phyloP scores from a whole-genome alignment of 2,797 vertebrate species.

The Alectoris magna region DNA sequence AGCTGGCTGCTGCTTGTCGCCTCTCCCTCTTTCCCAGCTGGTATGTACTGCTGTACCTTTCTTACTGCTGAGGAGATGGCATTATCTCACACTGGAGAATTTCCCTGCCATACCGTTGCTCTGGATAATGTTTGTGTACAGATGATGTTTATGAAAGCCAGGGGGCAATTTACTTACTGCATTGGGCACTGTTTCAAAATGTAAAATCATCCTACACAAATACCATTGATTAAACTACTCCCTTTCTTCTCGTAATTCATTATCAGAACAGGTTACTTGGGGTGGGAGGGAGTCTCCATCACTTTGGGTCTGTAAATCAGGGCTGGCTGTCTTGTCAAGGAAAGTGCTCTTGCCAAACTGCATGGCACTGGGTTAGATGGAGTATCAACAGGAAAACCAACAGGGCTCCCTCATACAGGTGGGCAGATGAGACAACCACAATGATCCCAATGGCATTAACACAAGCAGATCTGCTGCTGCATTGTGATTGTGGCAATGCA shows the following conservation, averaged over 20 bases:
- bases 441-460: background rate
- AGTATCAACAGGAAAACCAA: background rate
- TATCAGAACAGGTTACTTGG: conserved; percentile 1
- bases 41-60: conserved; percentile 57
- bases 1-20: conserved; percentile 66
- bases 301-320: conserved; percentile 26
- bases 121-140: conserved; percentile 69
- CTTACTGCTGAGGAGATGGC: conserved; percentile 63
- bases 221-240: conserved; percentile 52
- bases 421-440: background rate
- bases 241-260: conserved; percentile 60
- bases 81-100: conserved; percentile 71
- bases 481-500: background rate
- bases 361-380: background rate
- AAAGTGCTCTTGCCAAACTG: fast-evolving
- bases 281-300: conserved; percentile 10
- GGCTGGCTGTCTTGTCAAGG: background rate
- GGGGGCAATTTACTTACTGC: conserved; percentile 62
- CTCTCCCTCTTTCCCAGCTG: conserved; percentile 56
- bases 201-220: conserved; percentile 63
- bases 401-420: fast-evolving
- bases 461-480: background rate
- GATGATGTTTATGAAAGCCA: conserved; percentile 74
- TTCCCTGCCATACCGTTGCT: conserved; percentile 37
- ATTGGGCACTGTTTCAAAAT: conserved; percentile 39